phyloP scores from a whole-genome alignment of 53 echinoderm and acorn worm genomes.

The Paracentrotus lividus region DNA sequence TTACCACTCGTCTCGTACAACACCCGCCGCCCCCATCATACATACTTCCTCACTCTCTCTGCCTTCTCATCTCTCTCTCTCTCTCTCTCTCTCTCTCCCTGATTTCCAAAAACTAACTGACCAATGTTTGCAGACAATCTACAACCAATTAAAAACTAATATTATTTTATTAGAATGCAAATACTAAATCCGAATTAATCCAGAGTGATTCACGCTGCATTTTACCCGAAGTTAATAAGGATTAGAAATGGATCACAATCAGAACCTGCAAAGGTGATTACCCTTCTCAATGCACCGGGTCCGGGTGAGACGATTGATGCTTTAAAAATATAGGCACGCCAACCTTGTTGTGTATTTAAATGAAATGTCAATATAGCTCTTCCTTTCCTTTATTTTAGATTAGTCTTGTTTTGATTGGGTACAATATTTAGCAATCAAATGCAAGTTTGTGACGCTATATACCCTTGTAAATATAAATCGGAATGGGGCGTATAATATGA shows the following conservation, averaged over 20 bases:
- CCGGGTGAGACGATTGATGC: background rate
- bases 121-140: too few species aligned
- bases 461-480: background rate
- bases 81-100: background rate
- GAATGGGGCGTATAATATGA: too few species aligned
- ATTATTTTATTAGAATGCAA: too few species aligned
- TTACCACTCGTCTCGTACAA: too few species aligned
- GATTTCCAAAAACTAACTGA: too few species aligned
- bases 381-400: background rate
- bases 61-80: background rate
- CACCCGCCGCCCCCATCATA: background rate
- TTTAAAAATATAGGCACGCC: background rate
- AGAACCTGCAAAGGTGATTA: background rate
- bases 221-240: background rate
- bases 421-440: background rate
- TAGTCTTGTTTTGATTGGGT: background rate
- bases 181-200: too few species aligned
- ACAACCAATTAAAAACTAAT: too few species aligned
- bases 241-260: background rate
- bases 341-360: background rate
- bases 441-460: background rate
- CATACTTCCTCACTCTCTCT: background rate
- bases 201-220: background rate
- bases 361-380: conserved; percentile 2
- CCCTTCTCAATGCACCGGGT: background rate